Percentiles rank a stretch among this genome's conserved stretches.
phyloP scores from a whole-genome alignment of 92 coral and sea anemone genomes.

The Parazoanthus swiftii region DNA sequence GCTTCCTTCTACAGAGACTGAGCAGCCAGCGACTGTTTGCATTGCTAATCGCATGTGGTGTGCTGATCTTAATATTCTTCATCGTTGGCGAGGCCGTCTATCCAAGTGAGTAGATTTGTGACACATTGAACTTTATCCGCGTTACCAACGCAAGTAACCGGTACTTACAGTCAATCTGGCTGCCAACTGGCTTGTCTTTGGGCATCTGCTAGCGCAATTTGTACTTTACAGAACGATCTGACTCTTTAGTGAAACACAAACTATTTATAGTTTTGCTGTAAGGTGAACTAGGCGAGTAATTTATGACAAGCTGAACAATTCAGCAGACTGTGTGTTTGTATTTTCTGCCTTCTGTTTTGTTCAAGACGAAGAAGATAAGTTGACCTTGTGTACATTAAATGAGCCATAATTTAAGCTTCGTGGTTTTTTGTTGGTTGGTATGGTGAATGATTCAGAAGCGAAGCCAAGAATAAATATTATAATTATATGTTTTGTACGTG shows the following conservation, averaged over 20 bases:
- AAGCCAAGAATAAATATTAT: no score
- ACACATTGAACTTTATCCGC: background rate
- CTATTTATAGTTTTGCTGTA: no score
- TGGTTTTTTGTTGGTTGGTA: background rate
- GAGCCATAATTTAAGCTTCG: background rate
- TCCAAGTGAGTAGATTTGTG: slow-evolving; percentile 27
- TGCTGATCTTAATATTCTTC: slow-evolving; percentile 14
- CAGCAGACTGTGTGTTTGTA: background rate
- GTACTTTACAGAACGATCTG: no score
- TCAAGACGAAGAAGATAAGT: no score
- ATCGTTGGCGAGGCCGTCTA: slow-evolving; percentile 37
- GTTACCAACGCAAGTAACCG: background rate
- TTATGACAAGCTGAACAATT: background rate
- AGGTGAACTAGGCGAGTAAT: background rate
- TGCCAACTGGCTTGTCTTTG: background rate
- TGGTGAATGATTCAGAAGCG: background rate
- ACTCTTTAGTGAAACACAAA: no score
- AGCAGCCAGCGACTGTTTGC: slow-evolving; percentile 27
- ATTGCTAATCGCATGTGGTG: slow-evolving; percentile 4
- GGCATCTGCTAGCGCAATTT: background rate
- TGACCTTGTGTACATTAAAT: no score
- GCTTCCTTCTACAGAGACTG: slow-evolving; percentile 13
- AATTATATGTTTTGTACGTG: background rate
- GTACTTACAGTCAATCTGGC: background rate
- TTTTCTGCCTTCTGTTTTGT: no score